Percentiles rank a stretch among this genome's conserved stretches.
Evolutionary conservation across 2,888 invertebrate genomes (phyloP).

Genomic region (Bhutanitis thaidina): DNA sequence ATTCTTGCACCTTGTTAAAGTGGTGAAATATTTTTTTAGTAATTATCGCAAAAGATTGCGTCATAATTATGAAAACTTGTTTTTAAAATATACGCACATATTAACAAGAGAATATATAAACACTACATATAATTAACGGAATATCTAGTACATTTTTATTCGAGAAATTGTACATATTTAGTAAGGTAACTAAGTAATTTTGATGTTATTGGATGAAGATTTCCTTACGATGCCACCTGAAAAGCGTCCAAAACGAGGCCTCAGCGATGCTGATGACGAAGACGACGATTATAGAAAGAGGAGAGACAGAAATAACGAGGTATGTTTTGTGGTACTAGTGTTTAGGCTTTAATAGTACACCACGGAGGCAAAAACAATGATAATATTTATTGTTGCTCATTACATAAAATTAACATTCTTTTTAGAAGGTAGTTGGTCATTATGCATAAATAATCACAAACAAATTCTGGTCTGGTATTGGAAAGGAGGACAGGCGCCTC

Average conservation of each 20-base stretch:
- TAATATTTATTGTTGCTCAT: no score
- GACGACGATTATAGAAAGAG: slow-evolving; percentile 86
- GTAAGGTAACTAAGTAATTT: slow-evolving; percentile 26
- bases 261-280: slow-evolving; percentile 83
- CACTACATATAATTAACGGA: no score
- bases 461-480: no score
- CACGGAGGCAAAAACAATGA: no score
- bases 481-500: no score
- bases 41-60: slow-evolving; percentile 12
- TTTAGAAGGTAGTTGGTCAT: no score
- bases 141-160: background rate
- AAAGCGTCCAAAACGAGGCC: slow-evolving; percentile 59
- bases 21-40: background rate
- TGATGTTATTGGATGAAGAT: slow-evolving; percentile 64
- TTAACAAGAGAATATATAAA: background rate
- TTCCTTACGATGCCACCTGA: slow-evolving; percentile 60
- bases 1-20: background rate
- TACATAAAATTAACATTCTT: no score
- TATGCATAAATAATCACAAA: no score
- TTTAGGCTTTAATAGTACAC: no score
- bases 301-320: slow-evolving; percentile 89
- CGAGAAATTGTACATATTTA: background rate
- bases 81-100: background rate
- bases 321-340: slow-evolving; percentile 46
- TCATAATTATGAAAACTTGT: slow-evolving; percentile 18